Percentiles rank a stretch among this genome's conserved stretches.
These are phyloP conservation scores for Malacoctenus gilli DNA, from an alignment of 2,797 vertebrate species.

Conservation along the genomic window DNA sequence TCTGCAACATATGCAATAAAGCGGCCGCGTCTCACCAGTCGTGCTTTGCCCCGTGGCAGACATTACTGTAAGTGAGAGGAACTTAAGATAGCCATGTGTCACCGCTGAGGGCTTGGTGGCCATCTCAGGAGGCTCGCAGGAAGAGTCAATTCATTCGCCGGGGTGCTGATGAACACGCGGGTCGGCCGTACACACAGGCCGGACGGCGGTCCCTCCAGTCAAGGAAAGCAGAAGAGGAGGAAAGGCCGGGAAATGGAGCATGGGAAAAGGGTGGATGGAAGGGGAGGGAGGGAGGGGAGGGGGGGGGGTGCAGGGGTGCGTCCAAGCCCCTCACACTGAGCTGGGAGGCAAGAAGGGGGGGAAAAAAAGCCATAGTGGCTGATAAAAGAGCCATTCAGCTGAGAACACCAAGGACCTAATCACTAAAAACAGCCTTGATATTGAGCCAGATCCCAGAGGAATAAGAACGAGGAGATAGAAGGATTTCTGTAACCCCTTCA, in stretches of 20 bases:
- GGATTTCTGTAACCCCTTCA: constrained; percentile 57
- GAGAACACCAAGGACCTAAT: constrained; percentile 78
- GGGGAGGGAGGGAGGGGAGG: constrained; percentile 41
- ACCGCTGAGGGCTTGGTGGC: constrained; percentile 46
- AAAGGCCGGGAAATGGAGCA: constrained; percentile 54
- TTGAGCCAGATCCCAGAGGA: constrained; percentile 69
- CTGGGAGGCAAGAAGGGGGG: constrained; percentile 50
- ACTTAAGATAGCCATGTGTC: constrained; percentile 48
- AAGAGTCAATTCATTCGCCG: constrained; percentile 64
- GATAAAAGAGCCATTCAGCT: constrained; percentile 80
- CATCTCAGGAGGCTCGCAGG: constrained; percentile 42
- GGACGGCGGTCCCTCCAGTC: constrained; percentile 57
- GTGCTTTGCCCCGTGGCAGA: constrained; percentile 43
- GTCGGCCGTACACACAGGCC: constrained; percentile 68
- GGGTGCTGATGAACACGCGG: constrained; percentile 55
- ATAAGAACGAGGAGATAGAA: constrained; percentile 49
- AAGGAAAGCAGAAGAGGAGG: constrained; percentile 32
- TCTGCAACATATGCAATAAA: constrained; percentile 39
- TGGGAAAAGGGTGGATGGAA: constrained; percentile 41
- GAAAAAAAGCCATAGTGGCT: constrained; percentile 58
- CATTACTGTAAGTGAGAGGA: constrained; percentile 45
- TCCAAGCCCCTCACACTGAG: constrained; percentile 51
- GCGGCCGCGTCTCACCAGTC: constrained; percentile 41
- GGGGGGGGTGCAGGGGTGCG: constrained; percentile 39
- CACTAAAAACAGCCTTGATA: constrained; percentile 74